Base-by-base conservation (phyloP, 2,113 vertebrate species). In the Anarhynchus alexandrinus region DNA sequence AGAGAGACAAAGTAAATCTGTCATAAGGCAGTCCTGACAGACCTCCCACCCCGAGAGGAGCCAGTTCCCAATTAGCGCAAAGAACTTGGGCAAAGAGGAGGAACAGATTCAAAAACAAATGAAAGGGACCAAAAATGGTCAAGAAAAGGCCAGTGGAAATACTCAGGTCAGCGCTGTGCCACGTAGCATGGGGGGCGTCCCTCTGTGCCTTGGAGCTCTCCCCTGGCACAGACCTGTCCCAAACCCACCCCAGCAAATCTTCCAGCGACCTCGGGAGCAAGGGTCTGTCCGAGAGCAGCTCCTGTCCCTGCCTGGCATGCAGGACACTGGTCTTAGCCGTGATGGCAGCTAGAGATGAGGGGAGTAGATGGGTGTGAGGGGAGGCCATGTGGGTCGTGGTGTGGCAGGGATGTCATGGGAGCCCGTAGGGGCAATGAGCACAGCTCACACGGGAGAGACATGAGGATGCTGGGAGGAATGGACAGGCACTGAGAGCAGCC, bases 81-180 rank as follows among this genome's bases (percentile, higher is more conserved):
- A 96, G 93, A 97, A 96, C 96, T 96, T 95, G 95, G 93, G 96
- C 92, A 92, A 96, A 96, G 96, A 96, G 85, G 88, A 96, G 88
- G 94, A 96, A 94, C 96, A 55, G 76, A 93, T 95, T 96, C 88
- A 97, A 96, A 96, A 96, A 88, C 96, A 97, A 97, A 95, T 96
- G 95, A 90, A 97, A 96, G 96, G 95, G 92, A 97, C 96, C 96
- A 97, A 97, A 97, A 97, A 97, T 96, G 96, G 96, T 96, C 96
- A 97, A 90, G 94, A 97, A 77, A 88, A 94, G 96, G 85, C 90
- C 96, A 96, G 80, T 97, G 96, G 93, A 97, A 97, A 94, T 51
- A 93, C 76, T 93, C 96, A 94, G 96, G 96, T 93, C 96, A 96
- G 92, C 15, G 3, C 92, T 95, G 67, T 83, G 93, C 93, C 90